These are phyloP conservation scores for Ardeotis arabs DNA, from an alignment of 2,113 vertebrate genomes.

Conservation along the genomic window DNA sequence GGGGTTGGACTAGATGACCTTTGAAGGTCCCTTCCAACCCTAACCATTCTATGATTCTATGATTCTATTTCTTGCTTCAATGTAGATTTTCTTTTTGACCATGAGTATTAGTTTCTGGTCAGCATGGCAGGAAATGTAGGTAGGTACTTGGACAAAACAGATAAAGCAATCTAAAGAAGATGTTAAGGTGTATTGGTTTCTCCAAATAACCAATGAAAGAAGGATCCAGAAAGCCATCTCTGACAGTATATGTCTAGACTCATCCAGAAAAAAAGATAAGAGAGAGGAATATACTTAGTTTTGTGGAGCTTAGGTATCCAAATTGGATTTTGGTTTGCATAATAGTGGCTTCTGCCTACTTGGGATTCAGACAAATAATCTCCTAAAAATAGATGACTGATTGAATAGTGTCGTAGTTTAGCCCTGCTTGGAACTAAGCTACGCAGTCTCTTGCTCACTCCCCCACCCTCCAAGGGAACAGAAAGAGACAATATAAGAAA, in stretches of 20 bases:
- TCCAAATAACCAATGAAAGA: neutral
- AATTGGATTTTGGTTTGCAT: neutral
- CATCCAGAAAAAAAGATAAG: neutral
- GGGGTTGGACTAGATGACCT: too few species aligned
- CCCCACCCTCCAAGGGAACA: too few species aligned
- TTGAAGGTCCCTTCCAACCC: too few species aligned
- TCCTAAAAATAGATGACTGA: neutral
- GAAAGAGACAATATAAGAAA: too few species aligned
- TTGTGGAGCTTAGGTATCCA: neutral
- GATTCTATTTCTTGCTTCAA: neutral
- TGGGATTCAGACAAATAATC: neutral
- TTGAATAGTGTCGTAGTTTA: neutral
- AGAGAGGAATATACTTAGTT: neutral
- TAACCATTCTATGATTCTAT: too few species aligned
- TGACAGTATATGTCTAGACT: neutral
- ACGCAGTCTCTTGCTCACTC: too few species aligned
- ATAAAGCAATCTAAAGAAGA: neutral
- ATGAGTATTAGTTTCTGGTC: neutral
- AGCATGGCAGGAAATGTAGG: neutral
- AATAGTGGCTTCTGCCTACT: neutral
- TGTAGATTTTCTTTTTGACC: neutral
- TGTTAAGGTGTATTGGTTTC: neutral
- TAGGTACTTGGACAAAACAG: neutral
- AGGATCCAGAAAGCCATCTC: neutral
- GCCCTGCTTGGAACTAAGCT: too few species aligned